Evolutionary conservation across 2,113 vertebrate species (phyloP).

Genomic region (Antidorcas marsupialis): DNA sequence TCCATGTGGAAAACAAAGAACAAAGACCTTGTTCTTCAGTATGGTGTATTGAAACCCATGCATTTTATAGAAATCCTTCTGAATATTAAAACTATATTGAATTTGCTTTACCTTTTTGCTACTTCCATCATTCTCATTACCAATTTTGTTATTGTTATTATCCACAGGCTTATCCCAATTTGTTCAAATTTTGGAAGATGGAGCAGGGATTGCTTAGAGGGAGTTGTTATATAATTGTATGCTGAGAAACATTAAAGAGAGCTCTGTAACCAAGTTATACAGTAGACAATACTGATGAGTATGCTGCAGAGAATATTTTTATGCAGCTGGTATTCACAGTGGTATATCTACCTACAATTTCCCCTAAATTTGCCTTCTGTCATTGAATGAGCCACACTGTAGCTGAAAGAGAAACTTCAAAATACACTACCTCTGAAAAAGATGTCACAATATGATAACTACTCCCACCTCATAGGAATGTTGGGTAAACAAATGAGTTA

Average conservation of each 20-base stretch:
- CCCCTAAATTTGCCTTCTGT: conserved; percentile 28
- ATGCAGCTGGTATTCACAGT: conserved; percentile 47
- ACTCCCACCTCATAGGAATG: not conserved
- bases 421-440: conserved; percentile 13
- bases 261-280: not conserved
- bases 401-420: conserved; percentile 36
- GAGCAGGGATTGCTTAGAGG: rapidly evolving
- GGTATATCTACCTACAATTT: not conserved
- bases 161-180: not conserved
- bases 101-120: conserved; percentile 32
- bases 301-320: conserved; percentile 22
- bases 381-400: not conserved
- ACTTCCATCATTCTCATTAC: not conserved
- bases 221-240: not conserved
- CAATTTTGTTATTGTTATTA: not conserved
- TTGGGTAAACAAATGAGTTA: conserved; percentile 34
- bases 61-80: conserved; percentile 60
- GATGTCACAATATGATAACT: conserved; percentile 1
- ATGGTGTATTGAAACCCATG: conserved; percentile 39
- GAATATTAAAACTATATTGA: conserved; percentile 56
- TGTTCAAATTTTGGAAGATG: not conserved
- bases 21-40: conserved; percentile 70
- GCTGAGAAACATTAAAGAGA: not conserved
- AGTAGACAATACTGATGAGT: not conserved
- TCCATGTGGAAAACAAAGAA: conserved; percentile 79